Percentiles rank a stretch among this genome's conserved stretches.
These are phyloP conservation scores for Dryocosmus kuriphilus DNA, from an alignment of 2,888 invertebrate species.

Conservation along the genomic window DNA sequence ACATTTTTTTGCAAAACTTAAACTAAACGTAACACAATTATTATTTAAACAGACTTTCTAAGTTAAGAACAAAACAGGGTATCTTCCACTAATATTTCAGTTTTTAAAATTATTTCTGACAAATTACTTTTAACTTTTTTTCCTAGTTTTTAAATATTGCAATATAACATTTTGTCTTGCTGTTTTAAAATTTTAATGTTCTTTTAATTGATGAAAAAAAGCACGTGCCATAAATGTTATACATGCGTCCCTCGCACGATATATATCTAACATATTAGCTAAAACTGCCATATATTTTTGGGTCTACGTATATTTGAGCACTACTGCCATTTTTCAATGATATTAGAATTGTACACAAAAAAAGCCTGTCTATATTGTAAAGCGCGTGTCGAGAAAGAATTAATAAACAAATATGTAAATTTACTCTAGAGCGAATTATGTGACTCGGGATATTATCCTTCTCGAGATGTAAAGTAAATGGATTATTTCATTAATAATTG, in stretches of 20 bases:
- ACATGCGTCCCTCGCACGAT: not conserved
- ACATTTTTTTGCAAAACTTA: not conserved
- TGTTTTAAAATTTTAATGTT: not conserved
- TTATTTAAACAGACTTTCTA: not conserved
- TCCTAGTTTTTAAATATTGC: not conserved
- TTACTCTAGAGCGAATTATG: slow-evolving; percentile 49
- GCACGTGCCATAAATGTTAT: slow-evolving; percentile 14
- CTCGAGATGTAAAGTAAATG: slow-evolving; percentile 5
- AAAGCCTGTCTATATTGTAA: slow-evolving; percentile 70
- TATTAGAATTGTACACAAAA: slow-evolving; percentile 61
- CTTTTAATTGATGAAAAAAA: not conserved
- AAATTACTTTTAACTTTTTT: not conserved
- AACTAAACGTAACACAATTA: not conserved
- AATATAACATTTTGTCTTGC: not conserved
- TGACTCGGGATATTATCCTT: slow-evolving; percentile 29
- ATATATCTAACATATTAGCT: slow-evolving; percentile 59
- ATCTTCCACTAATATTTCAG: not conserved
- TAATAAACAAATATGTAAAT: slow-evolving; percentile 58
- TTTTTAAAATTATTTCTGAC: not conserved
- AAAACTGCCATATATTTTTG: slow-evolving; percentile 72
- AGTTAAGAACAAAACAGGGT: not conserved
- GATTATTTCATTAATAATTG: slow-evolving; percentile 26
- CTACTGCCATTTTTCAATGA: slow-evolving; percentile 74
- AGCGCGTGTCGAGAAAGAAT: slow-evolving; percentile 62
- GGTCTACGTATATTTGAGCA: slow-evolving; percentile 71